Percentiles rank a stretch among this genome's conserved stretches.
Conservation (phyloP, 2,888 invertebrate species). For the Acheta domesticus region DNA sequence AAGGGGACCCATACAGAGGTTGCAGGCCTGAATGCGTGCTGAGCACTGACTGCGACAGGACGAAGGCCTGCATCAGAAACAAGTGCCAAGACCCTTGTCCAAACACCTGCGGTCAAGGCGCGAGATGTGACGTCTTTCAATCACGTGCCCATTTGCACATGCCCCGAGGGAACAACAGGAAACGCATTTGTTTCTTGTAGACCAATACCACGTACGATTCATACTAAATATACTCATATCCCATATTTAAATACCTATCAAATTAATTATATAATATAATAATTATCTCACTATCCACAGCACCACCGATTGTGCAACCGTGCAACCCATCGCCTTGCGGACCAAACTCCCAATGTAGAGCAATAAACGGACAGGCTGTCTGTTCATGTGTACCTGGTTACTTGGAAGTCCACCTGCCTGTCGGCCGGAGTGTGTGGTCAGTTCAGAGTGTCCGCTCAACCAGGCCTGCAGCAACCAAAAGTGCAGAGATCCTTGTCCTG, state of each 20-base stretch:
- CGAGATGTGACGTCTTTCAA: conserved; percentile 61
- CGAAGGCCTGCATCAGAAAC: conserved; percentile 68
- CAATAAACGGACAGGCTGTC: conserved; percentile 48
- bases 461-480: conserved; percentile 65
- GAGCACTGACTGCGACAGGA: conserved; percentile 66
- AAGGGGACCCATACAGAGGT: conserved; percentile 67
- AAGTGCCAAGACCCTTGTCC: conserved; percentile 72
- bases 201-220: conserved; percentile 54
- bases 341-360: conserved; percentile 51
- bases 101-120: conserved; percentile 61
- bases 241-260: neutral
- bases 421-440: conserved; percentile 50
- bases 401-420: conserved; percentile 49
- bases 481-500: conserved; percentile 59
- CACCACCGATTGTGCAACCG: conserved; percentile 39
- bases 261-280: conserved; percentile 20
- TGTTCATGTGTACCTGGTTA: conserved; percentile 50
- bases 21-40: conserved; percentile 76
- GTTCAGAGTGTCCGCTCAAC: conserved; percentile 50
- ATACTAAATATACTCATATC: neutral
- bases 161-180: conserved; percentile 61
- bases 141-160: conserved; percentile 65
- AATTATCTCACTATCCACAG: conserved; percentile 35
- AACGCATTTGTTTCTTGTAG: conserved; percentile 62
- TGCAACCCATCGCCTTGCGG: conserved; percentile 50